Conservation (phyloP, 2,797 vertebrate genomes). For the Micropoecilia bifurca region DNA sequence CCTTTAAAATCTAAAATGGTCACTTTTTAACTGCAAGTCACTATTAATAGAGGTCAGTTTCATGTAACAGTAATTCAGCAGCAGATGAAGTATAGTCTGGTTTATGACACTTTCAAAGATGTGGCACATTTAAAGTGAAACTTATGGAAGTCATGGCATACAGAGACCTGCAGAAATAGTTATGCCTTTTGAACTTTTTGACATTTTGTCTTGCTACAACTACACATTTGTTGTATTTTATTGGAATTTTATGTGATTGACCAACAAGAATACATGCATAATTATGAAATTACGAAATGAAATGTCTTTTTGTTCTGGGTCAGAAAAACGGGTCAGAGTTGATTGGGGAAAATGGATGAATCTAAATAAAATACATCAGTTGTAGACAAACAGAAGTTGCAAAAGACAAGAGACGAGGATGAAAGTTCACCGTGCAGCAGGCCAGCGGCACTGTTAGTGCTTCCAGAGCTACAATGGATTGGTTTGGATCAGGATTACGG, state of each 20-base stretch:
- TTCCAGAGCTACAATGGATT: not conserved
- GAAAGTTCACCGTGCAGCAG: not conserved
- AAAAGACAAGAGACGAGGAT: not conserved
- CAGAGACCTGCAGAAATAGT: not conserved
- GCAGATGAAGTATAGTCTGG: conserved; percentile 71
- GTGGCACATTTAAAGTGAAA: conserved; percentile 25
- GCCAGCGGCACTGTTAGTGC: not conserved
- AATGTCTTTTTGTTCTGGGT: not conserved
- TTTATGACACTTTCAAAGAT: conserved; percentile 62
- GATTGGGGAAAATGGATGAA: not conserved
- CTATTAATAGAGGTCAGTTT: conserved; percentile 84
- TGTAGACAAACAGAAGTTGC: not conserved
- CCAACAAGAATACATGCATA: not conserved
- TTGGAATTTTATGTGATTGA: not conserved
- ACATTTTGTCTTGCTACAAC: not conserved
- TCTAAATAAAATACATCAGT: not conserved
- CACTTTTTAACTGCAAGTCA: conserved; percentile 79
- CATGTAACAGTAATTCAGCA: conserved; percentile 75
- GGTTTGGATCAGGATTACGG: not conserved
- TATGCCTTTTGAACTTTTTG: not conserved
- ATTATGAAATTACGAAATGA: not conserved
- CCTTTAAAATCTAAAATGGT: conserved; percentile 79
- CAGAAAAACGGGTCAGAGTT: not conserved
- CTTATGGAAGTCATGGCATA: not conserved
- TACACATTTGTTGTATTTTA: not conserved